Evolutionary conservation across 1,140 invertebrate genomes (phyloP).

Genomic region (Aplysia californica): DNA sequence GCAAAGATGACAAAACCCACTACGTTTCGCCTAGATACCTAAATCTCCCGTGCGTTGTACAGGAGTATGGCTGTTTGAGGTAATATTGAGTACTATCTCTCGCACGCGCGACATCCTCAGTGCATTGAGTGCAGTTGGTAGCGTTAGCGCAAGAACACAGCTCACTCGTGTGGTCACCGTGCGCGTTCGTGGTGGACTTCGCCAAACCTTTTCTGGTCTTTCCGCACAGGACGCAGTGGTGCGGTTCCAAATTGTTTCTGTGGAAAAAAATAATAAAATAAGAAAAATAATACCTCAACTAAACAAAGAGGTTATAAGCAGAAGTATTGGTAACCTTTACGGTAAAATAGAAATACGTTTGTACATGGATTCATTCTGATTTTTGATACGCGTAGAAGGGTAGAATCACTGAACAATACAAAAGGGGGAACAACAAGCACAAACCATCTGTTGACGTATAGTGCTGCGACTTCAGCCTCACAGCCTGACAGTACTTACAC

Average conservation of each 20-base stretch:
- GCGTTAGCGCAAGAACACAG: slow-evolving; percentile 43
- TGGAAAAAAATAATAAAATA: slow-evolving; percentile 24
- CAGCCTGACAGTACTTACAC: too few relatives aligned
- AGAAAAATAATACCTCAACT: too few relatives aligned
- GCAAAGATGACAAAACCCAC: too few relatives aligned
- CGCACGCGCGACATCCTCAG: slow-evolving; percentile 35
- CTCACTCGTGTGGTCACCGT: slow-evolving; percentile 18
- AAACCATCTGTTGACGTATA: too few relatives aligned
- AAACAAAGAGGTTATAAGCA: slow-evolving; percentile 11
- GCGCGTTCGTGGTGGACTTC: slow-evolving; percentile 31
- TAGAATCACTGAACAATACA: too few relatives aligned
- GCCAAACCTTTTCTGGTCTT: slow-evolving; percentile 50
- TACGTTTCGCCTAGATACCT: too few relatives aligned
- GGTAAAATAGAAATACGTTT: too few relatives aligned
- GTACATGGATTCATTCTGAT: too few relatives aligned
- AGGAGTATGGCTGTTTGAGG: slow-evolving; percentile 56
- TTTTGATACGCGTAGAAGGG: too few relatives aligned
- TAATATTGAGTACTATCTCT: slow-evolving; percentile 32
- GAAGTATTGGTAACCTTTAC: too few relatives aligned
- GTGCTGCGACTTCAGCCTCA: too few relatives aligned
- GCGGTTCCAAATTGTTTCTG: slow-evolving; percentile 29
- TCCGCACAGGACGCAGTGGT: slow-evolving; percentile 55
- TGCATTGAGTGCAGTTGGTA: slow-evolving; percentile 42
- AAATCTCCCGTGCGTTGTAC: slow-evolving; percentile 59
- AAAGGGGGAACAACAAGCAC: too few relatives aligned